These are phyloP conservation scores for human (Homo sapiens) DNA, from an alignment of 2,113 vertebrate species.

Conservation along the genomic window GRCh38 chrX:50082501-50083000, in stretches of 20 bases:
- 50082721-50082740: slow-evolving; percentile 36
- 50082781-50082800: not conserved
- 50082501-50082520: too few relatives aligned
- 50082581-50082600: too few relatives aligned
- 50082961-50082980: not conserved
- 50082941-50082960: not conserved
- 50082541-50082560: too few relatives aligned
- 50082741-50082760: slow-evolving; percentile 27
- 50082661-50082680: not conserved
- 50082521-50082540: too few relatives aligned
- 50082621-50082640: slow-evolving; percentile 18
- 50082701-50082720: not conserved
- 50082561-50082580: too few relatives aligned
- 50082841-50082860: not conserved
- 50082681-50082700: slow-evolving; percentile 29
- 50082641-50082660: not conserved
- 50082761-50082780: not conserved
- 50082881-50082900: not conserved
- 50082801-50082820: not conserved
- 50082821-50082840: slow-evolving; percentile 16
- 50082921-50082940: not conserved
- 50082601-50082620: not conserved
- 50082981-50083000: slow-evolving; percentile 39
- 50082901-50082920: not conserved
- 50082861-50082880: not conserved